Evolutionary conservation across 2,888 invertebrate genomes (phyloP), one percentile per base, ranked within the genome.

Genomic region (Gymnoscelis rufifasciata): DNA sequence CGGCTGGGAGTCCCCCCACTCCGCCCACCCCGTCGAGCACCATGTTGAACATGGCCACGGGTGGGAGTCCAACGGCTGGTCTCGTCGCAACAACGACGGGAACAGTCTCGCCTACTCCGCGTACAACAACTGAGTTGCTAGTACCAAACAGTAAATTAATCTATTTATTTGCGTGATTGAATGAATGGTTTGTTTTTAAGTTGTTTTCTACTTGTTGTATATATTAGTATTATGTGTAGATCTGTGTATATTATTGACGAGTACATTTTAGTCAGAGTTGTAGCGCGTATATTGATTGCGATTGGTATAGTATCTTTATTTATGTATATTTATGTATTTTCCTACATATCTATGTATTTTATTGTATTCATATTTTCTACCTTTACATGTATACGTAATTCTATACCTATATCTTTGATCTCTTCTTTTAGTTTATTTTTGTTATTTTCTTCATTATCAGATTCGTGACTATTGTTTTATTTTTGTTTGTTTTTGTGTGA

Each of bases 11-110:
- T 60, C 72, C 4, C 75, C 50, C 7, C 50, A 46, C 10, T 10
- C 7, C 19, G 10, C 35, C 19, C 35, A 33, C 14, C n/a, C 15
- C 35, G n/a, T 19, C 0, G 71, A 78, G 2, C 68, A 72, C 6
- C 75, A 71, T 43, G 72, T 70, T 2, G 78, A 78, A n/a, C 78
- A 78, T 15, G 71, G 68, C 19, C 73, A 68, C 13, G 73, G 62
- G 0, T 84, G 81, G 79, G 83, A 84, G 42, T 15, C 15, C 3
- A 68, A 76, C 6, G 87, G 86, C 12, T 87, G 87, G 87, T 80
- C 84, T 4, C 66, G 87, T 1, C 78, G 84, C n/a, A 37, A 72
- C 43, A 80, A 77, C 1, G 87, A 83, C n/a, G 84, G 68, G 19
- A 77, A 68, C 44, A 79, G 68, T 55, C 41, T 87, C 47, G 87